Evolutionary conservation across 2,797 vertebrate species (phyloP).

Genomic region (Cheirogaleus major): DNA sequence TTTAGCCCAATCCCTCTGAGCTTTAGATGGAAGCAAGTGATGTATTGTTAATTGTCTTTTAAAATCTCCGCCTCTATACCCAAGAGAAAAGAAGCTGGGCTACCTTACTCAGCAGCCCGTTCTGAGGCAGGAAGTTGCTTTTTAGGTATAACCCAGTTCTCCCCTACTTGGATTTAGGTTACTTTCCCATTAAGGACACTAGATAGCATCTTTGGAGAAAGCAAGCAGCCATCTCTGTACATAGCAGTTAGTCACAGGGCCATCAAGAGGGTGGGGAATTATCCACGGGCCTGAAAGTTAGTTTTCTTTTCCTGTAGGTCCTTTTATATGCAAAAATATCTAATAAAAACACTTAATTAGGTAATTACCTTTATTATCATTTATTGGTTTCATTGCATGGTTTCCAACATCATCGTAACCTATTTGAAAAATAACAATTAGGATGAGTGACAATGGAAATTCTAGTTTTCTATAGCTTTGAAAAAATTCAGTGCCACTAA

Average conservation of each 20-base stretch:
- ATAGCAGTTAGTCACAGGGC: not conserved
- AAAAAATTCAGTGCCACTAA: not conserved
- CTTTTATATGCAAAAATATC: not conserved
- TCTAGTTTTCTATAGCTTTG: not conserved
- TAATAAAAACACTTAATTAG: not conserved
- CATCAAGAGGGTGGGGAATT: not conserved
- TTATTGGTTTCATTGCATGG: conserved; percentile 81
- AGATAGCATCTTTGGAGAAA: conserved; percentile 16
- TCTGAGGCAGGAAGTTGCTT: not conserved
- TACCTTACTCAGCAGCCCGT: not conserved
- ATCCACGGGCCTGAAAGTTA: not conserved
- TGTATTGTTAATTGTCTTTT: not conserved
- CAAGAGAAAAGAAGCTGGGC: not conserved
- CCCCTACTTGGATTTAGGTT: not conserved
- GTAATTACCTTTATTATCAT: conserved; percentile 86
- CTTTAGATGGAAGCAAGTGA: not conserved
- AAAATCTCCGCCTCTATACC: not conserved
- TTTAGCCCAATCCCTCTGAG: not conserved
- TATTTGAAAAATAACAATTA: conserved; percentile 77
- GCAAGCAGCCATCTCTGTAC: not conserved
- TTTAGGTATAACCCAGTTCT: not conserved
- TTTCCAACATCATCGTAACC: conserved; percentile 85
- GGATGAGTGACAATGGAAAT: not conserved
- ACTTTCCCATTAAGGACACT: not conserved
- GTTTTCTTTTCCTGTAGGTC: not conserved